Base-by-base conservation (phyloP, 2,888 invertebrate species). In the Congeria kusceri region DNA sequence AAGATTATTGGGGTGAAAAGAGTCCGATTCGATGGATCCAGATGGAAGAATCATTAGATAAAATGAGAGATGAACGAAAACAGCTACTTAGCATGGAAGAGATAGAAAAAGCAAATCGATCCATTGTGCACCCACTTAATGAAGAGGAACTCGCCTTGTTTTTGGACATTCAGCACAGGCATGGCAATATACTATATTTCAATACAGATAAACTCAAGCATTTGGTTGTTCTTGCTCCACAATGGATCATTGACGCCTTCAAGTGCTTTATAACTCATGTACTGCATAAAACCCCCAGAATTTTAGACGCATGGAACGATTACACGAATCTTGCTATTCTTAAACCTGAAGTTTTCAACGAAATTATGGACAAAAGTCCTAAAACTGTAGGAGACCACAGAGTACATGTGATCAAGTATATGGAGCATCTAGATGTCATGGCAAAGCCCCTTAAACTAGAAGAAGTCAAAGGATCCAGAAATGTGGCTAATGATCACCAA, bases 211-310 rank as follows among this genome's bases (percentile, higher is more conserved):
- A 46, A 9, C 47, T 82, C 15, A 25, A 69, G 18, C 44, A 76
- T 13, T 47, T 20, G 25, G 61, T 82, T 27, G 76, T 82, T 49
- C 56, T 82, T 18, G 57, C 65, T 13, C 82, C 82, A 18, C 78
- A 78, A 58, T 82, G 82, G 82, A 78, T 82, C 13, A 69, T 82
- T 57, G 76, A 78, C 56, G 77, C 70, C 0, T 82, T 82, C 59
- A 81, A 67, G 47, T 75, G 77, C 15, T 77, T 81, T 65, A 63
- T 81, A 9, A 69, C 73, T 4, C 76, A 73, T 58, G 59, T 64
- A n/a, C 29, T 15, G 9, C 56, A 76, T 28, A 76, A 69, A 65
- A 44, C 69, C 57, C 61, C 72, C n/a, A 39, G 25, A 44, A 44
- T 65, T 9, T 53, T 66, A 2, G 29, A 18, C 1, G 23, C 61